Conservation (phyloP, 1,140 invertebrate genomes). For the Sarcophaga bullata region DNA sequence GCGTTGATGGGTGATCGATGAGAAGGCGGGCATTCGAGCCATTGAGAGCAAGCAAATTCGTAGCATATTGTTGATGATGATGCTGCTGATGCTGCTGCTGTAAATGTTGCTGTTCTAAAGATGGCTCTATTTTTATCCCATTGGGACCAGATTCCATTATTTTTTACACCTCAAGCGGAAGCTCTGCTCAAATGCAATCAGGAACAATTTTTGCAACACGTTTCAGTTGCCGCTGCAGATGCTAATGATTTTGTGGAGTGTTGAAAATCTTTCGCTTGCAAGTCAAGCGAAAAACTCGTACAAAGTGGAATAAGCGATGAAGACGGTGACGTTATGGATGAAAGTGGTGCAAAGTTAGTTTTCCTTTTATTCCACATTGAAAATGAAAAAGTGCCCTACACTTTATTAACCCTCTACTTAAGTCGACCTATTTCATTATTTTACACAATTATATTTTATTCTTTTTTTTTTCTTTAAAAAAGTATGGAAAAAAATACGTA, state of each 20-base stretch:
- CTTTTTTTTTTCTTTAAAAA: background rate
- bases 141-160: conserved; percentile 66
- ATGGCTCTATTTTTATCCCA: conserved; percentile 65
- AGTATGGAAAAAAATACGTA: background rate
- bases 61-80: conserved; percentile 60
- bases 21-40: conserved; percentile 62
- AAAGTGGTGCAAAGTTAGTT: conserved; percentile 20
- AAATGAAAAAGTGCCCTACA: conserved; percentile 18
- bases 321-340: background rate
- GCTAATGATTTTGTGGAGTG: background rate
- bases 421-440: background rate
- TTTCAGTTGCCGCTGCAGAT: background rate
- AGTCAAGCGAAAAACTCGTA: background rate
- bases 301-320: conserved; percentile 5
- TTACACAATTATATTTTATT: background rate
- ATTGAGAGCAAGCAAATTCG: conserved; percentile 63
- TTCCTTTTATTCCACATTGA: conserved; percentile 40
- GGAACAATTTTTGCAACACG: conserved; percentile 1
- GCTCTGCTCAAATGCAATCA: conserved; percentile 17
- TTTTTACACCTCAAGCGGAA: conserved; percentile 49
- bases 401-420: background rate
- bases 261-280: background rate
- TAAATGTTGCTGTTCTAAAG: conserved; percentile 61
- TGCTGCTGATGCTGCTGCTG: conserved; percentile 58
- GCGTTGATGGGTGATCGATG: conserved; percentile 61